Percentiles rank a stretch among this genome's conserved stretches.
phyloP scores from a whole-genome alignment of 2,113 vertebrate species.

The Ageneiosus marmoratus region DNA sequence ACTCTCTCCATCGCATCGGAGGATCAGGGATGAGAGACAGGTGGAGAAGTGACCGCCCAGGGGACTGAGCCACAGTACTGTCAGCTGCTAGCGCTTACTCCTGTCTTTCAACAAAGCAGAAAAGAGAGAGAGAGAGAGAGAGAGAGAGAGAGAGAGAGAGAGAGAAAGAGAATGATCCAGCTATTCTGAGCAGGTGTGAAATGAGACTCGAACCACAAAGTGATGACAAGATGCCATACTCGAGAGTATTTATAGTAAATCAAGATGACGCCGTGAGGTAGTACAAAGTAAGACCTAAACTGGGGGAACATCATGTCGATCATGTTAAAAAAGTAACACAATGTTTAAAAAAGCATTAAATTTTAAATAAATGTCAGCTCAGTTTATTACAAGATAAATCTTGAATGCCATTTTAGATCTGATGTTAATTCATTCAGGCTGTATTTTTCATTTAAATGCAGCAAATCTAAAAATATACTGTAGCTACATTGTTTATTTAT shows the following conservation, averaged over 20 bases:
- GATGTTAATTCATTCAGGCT: neutral
- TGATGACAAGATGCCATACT: neutral
- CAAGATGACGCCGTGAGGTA: neutral
- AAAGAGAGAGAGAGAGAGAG: conserved; percentile 9
- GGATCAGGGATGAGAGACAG: conserved; percentile 1
- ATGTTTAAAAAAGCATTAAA: too few species aligned
- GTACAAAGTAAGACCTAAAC: neutral
- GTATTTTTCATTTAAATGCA: neutral
- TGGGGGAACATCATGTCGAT: neutral
- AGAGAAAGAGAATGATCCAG: neutral
- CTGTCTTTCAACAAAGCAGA: conserved; percentile 26
- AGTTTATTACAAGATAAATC: neutral
- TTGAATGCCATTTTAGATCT: neutral
- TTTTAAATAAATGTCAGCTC: too few species aligned
- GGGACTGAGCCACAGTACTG: neutral
- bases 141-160: conserved; percentile 10
- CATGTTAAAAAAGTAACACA: neutral
- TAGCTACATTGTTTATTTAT: neutral
- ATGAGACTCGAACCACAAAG: neutral
- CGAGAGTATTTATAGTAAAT: conserved; percentile 11
- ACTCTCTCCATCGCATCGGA: conserved; percentile 86
- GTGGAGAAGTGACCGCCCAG: neutral
- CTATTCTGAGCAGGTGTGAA: conserved; percentile 9
- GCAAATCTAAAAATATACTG: neutral
- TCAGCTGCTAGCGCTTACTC: conserved; percentile 27